Evolutionary conservation across 2,888 invertebrate genomes (phyloP).

Genomic region (Eristalis arbustorum): DNA sequence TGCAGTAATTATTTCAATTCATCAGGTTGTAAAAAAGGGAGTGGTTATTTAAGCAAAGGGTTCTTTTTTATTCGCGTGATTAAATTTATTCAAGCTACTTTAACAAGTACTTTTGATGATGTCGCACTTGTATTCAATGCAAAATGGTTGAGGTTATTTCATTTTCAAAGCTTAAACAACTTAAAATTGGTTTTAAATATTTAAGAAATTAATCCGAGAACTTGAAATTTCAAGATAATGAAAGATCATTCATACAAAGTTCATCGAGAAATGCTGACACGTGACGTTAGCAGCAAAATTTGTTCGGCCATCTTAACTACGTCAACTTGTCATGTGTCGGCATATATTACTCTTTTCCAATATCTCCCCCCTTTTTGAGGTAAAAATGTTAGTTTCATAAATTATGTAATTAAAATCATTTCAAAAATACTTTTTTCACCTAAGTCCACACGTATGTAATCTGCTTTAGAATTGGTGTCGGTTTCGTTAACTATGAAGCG

Average conservation of each 20-base stretch:
- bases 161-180: neutral
- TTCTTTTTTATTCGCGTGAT: neutral
- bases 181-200: neutral
- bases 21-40: neutral
- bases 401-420: neutral
- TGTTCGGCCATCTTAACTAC: conserved; percentile 58
- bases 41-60: neutral
- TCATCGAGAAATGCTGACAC: conserved; percentile 20
- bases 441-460: neutral
- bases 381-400: neutral
- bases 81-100: neutral
- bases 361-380: neutral
- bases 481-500: neutral
- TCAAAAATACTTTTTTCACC: neutral
- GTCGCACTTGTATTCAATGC: neutral
- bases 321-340: conserved; percentile 32
- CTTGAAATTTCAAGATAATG: neutral
- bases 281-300: conserved; percentile 38
- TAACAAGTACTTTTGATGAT: neutral
- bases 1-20: neutral
- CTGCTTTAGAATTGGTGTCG: neutral
- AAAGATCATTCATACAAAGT: neutral
- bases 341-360: neutral
- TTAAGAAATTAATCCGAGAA: neutral
- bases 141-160: neutral